These are phyloP conservation scores for Rhabdornis inornatus DNA, from an alignment of 2,113 vertebrate genomes.

Conservation along the genomic window DNA sequence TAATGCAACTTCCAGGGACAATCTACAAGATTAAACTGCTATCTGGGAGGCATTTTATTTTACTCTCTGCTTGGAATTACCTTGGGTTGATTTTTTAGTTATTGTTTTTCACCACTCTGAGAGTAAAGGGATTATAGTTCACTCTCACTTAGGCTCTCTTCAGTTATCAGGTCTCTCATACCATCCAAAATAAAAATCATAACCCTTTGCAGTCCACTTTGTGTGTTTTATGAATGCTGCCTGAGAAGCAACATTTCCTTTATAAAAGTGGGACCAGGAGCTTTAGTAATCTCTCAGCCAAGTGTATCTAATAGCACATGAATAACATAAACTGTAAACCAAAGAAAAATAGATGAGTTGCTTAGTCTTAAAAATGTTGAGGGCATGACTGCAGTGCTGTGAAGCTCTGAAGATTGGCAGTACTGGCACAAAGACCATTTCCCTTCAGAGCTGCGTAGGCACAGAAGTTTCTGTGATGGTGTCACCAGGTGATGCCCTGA, in stretches of 20 bases:
- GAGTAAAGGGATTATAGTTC: not conserved
- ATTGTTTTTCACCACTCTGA: not conserved
- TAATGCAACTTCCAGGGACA: not conserved
- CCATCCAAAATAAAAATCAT: conserved; percentile 4
- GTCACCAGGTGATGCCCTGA: not conserved
- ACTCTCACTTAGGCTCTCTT: not conserved
- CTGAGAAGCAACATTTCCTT: not conserved
- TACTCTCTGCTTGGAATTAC: not conserved
- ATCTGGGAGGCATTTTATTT: not conserved
- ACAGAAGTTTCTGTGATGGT: not conserved
- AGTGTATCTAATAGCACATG: not conserved
- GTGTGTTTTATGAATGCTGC: not conserved
- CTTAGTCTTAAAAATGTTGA: not conserved
- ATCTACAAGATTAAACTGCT: not conserved
- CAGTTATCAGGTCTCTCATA: conserved; percentile 5
- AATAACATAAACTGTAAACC: not conserved
- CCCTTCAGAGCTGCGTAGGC: not conserved
- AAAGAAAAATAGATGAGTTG: not conserved
- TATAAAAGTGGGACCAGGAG: not conserved
- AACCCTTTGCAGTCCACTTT: not conserved
- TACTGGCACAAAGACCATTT: not conserved
- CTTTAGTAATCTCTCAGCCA: not conserved
- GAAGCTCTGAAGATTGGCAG: not conserved
- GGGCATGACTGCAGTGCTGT: not conserved
- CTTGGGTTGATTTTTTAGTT: not conserved